Percentiles rank a stretch among this genome's conserved stretches.
These are phyloP conservation scores for Connochaetes taurinus DNA, from an alignment of 2,113 vertebrate species.

Conservation along the genomic window DNA sequence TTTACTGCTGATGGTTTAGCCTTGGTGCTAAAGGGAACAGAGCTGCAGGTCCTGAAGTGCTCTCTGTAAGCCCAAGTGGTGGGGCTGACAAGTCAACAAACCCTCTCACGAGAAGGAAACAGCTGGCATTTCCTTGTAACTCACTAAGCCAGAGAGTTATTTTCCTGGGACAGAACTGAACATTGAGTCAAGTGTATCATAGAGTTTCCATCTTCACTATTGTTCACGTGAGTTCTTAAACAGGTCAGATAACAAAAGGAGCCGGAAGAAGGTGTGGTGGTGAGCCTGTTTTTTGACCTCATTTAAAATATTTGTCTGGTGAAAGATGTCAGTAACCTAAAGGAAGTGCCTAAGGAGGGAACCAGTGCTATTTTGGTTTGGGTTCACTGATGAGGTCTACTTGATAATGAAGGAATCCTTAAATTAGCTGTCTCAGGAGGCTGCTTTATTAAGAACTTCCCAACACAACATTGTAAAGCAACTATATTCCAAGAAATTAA, in stretches of 20 bases:
- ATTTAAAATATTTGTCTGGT: background rate
- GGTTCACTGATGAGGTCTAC: background rate
- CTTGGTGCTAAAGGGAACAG: background rate
- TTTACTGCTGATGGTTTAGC: background rate
- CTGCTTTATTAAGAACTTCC: background rate
- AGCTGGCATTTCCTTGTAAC: background rate
- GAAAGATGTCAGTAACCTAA: conserved; percentile 35
- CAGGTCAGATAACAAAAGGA: background rate
- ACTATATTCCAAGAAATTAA: background rate
- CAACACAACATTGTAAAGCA: background rate
- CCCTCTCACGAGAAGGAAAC: conserved; percentile 7
- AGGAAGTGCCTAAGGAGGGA: conserved; percentile 39
- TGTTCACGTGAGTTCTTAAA: conserved; percentile 42
- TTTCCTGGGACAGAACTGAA: conserved; percentile 30
- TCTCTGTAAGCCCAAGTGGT: background rate
- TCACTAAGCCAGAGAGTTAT: background rate
- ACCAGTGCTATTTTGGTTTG: conserved; percentile 14
- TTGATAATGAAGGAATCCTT: conserved; percentile 23
- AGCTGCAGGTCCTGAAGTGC: background rate
- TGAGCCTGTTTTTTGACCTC: conserved; percentile 46
- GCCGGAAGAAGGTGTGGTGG: conserved; percentile 41
- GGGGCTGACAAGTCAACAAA: background rate
- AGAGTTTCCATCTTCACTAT: background rate
- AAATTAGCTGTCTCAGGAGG: background rate
- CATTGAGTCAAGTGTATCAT: conserved; percentile 10